Evolutionary conservation across 2,113 vertebrate genomes (phyloP), one percentile per base, ranked within the genome.

Genomic region (Dipodomys stephensi): DNA sequence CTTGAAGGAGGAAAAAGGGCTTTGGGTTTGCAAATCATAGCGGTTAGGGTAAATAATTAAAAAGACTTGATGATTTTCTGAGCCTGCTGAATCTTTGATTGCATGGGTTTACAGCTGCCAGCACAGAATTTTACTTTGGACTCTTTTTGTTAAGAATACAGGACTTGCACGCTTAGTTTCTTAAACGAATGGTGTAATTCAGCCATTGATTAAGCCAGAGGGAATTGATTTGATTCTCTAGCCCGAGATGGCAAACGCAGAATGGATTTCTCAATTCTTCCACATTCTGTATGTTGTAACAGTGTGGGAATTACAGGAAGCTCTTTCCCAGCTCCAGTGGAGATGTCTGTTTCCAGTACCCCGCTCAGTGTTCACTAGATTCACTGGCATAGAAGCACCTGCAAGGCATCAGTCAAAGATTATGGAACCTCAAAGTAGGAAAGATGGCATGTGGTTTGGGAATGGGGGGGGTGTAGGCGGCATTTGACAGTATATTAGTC

Each of bases 171-270:
- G 57, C 93, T 90, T 90, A 20, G 11, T 95, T 95, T 92, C 32
- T 68, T 64, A 32, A 13, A 84, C 69, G 23, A 88, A 76, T 86
- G 32, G 67, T 86, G 23, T 86, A 32, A 86, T 93, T 84, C 25
- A 76, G 78, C 79, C 62, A 81, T 81, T 94, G 95, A 95, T 96
- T 93, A 93, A 97, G 82, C 72, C 57, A 83, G 76, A 88, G 67
- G 49, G 82, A 89, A 77, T 78, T 93, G 91, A 46, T 91, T 93
- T 73, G 88, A 84, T 60, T 95, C 18, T 46, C 76, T 79, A 87
- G 49, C 32, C 39, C 53, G 25, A 60, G 60, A 93, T 69, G 62
- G 87, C 35, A 77, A 72, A 92, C 89, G 83, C 76, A 62, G 82
- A 92, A 94, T 94, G 69, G 74, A 95, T 95, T 91, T 92, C 89